phyloP scores from a whole-genome alignment of 2,113 vertebrate genomes.

The Phasianus colchicus region DNA sequence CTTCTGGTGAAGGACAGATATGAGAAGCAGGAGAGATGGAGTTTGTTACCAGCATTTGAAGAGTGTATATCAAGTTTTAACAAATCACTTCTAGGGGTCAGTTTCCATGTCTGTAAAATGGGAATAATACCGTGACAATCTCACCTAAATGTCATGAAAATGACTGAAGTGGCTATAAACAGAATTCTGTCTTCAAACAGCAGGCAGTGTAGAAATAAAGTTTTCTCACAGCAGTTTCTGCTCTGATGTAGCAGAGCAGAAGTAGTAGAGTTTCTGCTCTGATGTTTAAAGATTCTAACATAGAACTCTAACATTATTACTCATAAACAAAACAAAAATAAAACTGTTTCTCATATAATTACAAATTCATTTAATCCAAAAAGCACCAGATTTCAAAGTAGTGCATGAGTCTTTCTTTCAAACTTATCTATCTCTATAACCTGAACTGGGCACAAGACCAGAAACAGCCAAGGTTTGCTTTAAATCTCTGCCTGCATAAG shows the following conservation, averaged over 20 bases:
- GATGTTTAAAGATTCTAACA: neutral
- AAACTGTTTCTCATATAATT: neutral
- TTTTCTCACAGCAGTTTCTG: neutral
- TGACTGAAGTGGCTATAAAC: neutral
- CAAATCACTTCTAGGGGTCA: neutral
- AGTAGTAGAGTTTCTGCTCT: neutral
- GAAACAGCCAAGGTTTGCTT: neutral
- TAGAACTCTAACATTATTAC: neutral
- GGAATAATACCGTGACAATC: neutral
- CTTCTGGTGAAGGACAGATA: neutral
- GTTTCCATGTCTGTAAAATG: neutral
- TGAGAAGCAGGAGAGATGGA: neutral
- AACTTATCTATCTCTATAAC: neutral
- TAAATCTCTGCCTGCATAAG: neutral
- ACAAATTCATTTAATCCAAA: neutral
- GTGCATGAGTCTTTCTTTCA: neutral
- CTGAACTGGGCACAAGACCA: neutral
- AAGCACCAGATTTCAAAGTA: conserved; percentile 9
- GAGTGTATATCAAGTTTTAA: neutral
- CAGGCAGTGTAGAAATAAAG: neutral
- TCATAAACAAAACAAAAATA: neutral
- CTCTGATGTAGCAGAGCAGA: neutral
- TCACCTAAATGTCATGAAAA: neutral
- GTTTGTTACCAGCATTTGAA: conserved; percentile 26
- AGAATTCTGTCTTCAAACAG: neutral